Evolutionary conservation across 64 coral and sea anemone species (phyloP), one percentile per base, ranked within the genome.

Genomic region (Anthopleura sola): DNA sequence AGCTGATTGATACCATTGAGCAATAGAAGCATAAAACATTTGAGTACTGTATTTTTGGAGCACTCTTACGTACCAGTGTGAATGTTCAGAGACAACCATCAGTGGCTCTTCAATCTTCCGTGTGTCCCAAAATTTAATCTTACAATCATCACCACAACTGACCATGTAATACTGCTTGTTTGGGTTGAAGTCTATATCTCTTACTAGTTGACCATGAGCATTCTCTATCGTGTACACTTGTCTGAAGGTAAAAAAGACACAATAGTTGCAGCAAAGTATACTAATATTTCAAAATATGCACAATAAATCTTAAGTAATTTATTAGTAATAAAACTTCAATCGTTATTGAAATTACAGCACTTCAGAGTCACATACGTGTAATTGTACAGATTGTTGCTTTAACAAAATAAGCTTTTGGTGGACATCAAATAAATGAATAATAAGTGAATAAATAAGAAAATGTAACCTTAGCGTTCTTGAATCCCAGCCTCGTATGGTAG

Each of bases 141-240:
- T 99, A 58, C 97, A 99, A 77, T 99, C 97, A 88, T 99, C 97
- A 23, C 97, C 97, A 92, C 97, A 99, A 79, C 93, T 99, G 71
- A 95, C 97, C 56, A 99, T 33, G 64, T 95, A 81, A 74, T 99
- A 99, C 84, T 99, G 97, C 60, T 99, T 99, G 87, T 99, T 99
- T 0, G 97, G 97, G 84, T 99, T 99, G 48, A 99, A 99, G 53
- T 99, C 93, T 19, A 99, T 40, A 75, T 99, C 97, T 50, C 97
- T 90, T 16, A 99, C 97, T 3, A 88, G 88, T 24, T 99, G 97
- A 31, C 90, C 93, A 38, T 99, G 97, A 3, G 97, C 97, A 82
- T 92, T 89, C 44, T 99, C 97, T 38, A 99, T 85, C 36, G 81
- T 80, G 55, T 99, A 99, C 12, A 99, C 90, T 60, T 94, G 93